Conservation (phyloP, 1,140 invertebrate genomes). For the Helicorthomorpha holstii region DNA sequence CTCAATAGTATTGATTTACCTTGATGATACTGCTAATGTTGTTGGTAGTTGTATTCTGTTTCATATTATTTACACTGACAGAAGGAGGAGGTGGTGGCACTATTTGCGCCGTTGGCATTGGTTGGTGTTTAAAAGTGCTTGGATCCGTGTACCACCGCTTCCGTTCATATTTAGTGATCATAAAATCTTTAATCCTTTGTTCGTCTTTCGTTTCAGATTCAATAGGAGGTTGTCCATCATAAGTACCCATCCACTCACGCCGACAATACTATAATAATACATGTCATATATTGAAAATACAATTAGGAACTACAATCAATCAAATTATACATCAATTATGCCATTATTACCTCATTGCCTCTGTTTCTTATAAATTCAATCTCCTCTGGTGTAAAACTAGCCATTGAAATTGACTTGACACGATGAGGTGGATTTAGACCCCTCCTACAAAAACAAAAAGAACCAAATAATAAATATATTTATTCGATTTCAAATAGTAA, state of each 20-base stretch:
- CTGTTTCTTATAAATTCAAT: slow-evolving; percentile 73
- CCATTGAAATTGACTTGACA: slow-evolving; percentile 98
- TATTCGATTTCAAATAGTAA: not conserved
- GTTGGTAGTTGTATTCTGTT: not conserved
- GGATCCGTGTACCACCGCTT: slow-evolving; percentile 60
- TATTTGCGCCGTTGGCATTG: slow-evolving; percentile 6
- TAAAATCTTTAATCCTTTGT: slow-evolving; percentile 72
- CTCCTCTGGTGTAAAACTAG: slow-evolving; percentile 89
- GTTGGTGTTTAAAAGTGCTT: slow-evolving; percentile 23
- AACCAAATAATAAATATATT: slow-evolving; percentile 5
- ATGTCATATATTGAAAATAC: slow-evolving; percentile 33
- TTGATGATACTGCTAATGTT: not conserved
- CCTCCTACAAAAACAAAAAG: slow-evolving; percentile 44
- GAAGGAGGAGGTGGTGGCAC: not conserved
- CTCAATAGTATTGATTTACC: not conserved
- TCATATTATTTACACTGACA: not conserved
- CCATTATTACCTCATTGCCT: slow-evolving; percentile 60
- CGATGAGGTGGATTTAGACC: slow-evolving; percentile 92
- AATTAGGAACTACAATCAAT: not conserved
- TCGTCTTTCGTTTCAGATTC: slow-evolving; percentile 55
- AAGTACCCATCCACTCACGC: slow-evolving; percentile 74
- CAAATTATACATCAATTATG: not conserved
- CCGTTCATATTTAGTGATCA: slow-evolving; percentile 84
- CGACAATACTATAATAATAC: slow-evolving; percentile 44
- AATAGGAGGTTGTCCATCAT: slow-evolving; percentile 32